phyloP scores from a whole-genome alignment of 2,797 vertebrate species.

The Florisuga fusca region DNA sequence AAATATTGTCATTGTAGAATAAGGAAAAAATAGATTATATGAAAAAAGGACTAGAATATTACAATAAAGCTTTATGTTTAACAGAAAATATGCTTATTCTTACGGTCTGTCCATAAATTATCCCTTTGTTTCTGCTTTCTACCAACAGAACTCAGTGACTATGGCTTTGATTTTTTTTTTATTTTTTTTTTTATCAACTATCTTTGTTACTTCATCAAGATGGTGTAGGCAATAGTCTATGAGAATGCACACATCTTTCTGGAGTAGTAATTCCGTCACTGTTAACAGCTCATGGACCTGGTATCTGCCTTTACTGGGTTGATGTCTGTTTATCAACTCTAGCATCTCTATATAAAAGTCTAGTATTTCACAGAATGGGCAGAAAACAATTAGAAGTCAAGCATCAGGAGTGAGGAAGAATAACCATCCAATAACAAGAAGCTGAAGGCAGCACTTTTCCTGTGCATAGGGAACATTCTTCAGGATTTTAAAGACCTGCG shows the following conservation, averaged over 20 bases:
- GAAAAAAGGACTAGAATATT: neutral
- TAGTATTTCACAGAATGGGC: neutral
- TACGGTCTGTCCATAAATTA: neutral
- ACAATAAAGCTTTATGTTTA: neutral
- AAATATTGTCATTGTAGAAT: neutral
- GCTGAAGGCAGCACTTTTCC: neutral
- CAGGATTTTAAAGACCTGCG: neutral
- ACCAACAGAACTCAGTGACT: neutral
- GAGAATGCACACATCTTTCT: neutral
- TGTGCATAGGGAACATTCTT: rapidly evolving
- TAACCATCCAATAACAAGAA: neutral
- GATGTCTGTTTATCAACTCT: rapidly evolving
- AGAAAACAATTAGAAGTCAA: neutral
- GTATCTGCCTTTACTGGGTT: neutral
- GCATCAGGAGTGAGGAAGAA: neutral
- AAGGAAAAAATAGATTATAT: neutral
- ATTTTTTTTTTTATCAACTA: neutral
- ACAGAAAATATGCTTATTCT: neutral
- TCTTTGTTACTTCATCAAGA: neutral
- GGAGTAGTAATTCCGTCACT: neutral
- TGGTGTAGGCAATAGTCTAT: neutral
- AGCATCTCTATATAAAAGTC: neutral
- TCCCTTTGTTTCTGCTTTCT: neutral
- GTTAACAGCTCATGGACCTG: neutral
- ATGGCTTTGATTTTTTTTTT: neutral